Base-by-base conservation (phyloP, 1,140 invertebrate genomes). In the Dreissena rostriformis region DNA sequence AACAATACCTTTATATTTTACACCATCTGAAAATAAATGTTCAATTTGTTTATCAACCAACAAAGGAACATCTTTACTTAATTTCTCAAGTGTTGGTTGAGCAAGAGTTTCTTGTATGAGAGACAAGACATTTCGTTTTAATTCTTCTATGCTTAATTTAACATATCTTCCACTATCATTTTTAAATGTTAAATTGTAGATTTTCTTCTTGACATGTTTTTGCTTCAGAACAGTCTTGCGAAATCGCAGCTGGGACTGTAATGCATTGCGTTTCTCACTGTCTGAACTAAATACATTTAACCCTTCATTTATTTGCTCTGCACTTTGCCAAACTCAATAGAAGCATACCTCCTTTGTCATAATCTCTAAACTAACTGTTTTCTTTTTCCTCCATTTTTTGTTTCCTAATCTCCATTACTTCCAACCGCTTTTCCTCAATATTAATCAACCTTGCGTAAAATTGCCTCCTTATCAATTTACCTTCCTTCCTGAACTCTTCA, bases 21-120 rank as follows among this genome's bases (percentile, higher is more conserved):
- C 49, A 10, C 24, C 71, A 74, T 80, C 83, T 14, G n/a, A n/a
- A 49, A 85, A 85, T 53, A 66, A 55, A 66, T 85, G 84, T 6
- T 85, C 76, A 49, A 85, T 74, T 15, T 72, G 7, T 67, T 81
- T 85, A 14, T 78, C 78, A 68, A 85, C 68, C 24, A 85, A 71
- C 15, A 82, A 52, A 26, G 78, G 61, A 17, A 70, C 51, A 28
- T 74, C 15, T 51, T 49, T 24, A 49, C 49, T 71, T 70, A 51
- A 29, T 10, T 14, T 29, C 49, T 80, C 83, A 22, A 29, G 61
- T 14, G 29, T 72, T n/a, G 65, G 63, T 17, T 61, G 24, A 53
- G 75, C 66, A 29, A 53, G 55, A 17, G 84, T 65, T 19, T 53
- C 24, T 55, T 29, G 67, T 28, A 85, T 70, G 28, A 85, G 61